Percentiles rank a stretch among this genome's conserved stretches.
phyloP scores from a whole-genome alignment of 2,797 vertebrate species.

The Sardinella longiceps region DNA sequence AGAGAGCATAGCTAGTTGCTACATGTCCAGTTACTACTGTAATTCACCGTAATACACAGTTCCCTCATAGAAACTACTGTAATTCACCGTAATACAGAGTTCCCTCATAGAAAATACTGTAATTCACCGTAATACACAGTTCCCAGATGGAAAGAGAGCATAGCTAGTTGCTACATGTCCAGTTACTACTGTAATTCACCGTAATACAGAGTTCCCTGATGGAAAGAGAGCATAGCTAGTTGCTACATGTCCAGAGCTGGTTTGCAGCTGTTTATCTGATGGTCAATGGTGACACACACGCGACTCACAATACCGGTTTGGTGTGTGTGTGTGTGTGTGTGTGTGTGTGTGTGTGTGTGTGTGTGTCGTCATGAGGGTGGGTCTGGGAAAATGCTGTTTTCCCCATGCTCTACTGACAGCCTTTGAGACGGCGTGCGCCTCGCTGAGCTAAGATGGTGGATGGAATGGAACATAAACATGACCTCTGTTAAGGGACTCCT shows the following conservation, averaged over 20 bases:
- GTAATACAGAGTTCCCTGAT: not conserved
- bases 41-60: too few species aligned
- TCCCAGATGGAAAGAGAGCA: too few species aligned
- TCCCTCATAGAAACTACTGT: too few species aligned
- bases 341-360: too few species aligned
- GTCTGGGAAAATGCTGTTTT: not conserved
- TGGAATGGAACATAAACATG: not conserved
- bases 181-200: too few species aligned
- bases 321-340: too few species aligned
- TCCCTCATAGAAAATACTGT: too few species aligned
- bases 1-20: too few species aligned
- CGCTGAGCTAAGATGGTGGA: not conserved
- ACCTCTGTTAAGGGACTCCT: not conserved
- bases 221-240: not conserved
- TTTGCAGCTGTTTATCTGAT: not conserved
- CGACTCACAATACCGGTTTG: not conserved
- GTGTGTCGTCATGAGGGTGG: not conserved
- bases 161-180: too few species aligned
- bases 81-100: too few species aligned
- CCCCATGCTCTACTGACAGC: not conserved
- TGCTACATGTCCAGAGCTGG: not conserved
- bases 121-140: too few species aligned
- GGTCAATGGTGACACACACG: not conserved
- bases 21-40: too few species aligned
- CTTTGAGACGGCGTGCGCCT: not conserved